These are phyloP conservation scores for Sialia sialis DNA, from an alignment of 2,113 vertebrate species.

Conservation along the genomic window DNA sequence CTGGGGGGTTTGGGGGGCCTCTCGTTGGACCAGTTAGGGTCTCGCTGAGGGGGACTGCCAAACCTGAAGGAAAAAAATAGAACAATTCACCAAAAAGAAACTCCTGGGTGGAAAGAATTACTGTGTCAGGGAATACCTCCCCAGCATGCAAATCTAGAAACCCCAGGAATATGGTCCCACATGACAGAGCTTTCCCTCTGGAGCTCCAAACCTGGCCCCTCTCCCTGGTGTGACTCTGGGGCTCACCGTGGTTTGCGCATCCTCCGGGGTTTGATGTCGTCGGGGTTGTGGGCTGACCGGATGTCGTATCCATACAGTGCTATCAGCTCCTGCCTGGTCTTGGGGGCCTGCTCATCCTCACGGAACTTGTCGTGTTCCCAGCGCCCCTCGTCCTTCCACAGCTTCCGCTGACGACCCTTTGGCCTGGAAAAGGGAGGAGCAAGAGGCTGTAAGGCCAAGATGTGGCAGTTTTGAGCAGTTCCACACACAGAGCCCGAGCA, in stretches of 20 bases:
- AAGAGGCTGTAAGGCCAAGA: not conserved
- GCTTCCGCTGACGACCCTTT: conserved; percentile 89
- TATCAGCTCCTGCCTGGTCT: conserved; percentile 92
- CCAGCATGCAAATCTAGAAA: fast-evolving
- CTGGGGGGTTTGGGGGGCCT: conserved; percentile 68
- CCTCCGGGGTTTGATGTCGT: conserved; percentile 79
- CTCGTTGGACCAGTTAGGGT: conserved; percentile 75
- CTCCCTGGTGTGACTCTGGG: not conserved
- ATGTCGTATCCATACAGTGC: conserved; percentile 97
- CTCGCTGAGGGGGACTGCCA: conserved; percentile 76
- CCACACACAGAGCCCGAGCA: fast-evolving
- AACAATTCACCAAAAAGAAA: not conserved
- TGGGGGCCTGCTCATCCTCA: conserved; percentile 96
- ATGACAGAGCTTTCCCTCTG: fast-evolving
- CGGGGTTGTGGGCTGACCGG: conserved; percentile 81
- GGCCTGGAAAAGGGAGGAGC: conserved; percentile 73
- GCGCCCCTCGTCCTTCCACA: conserved; percentile 97
- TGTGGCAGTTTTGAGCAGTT: not conserved
- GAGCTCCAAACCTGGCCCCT: not conserved
- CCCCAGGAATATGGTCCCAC: fast-evolving
- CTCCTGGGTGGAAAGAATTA: not conserved
- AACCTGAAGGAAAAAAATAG: conserved; percentile 46
- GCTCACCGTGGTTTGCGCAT: conserved; percentile 85
- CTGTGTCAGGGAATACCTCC: not conserved
- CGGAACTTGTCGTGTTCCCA: conserved; percentile 97